phyloP scores from a whole-genome alignment of 2,113 vertebrate species.

The Ictalurus furcatus region DNA sequence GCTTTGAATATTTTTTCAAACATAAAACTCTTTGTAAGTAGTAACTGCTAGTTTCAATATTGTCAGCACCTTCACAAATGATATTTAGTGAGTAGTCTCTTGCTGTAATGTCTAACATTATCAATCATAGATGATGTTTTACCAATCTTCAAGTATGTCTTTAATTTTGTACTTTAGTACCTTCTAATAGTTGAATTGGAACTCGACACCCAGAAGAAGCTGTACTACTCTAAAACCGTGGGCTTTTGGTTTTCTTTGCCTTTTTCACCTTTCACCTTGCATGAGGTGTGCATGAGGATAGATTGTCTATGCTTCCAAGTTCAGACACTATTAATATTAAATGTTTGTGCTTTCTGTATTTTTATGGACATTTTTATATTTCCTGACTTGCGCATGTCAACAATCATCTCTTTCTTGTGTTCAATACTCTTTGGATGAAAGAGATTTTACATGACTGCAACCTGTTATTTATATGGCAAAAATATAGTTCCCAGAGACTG shows the following conservation, averaged over 20 bases:
- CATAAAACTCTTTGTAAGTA: too few relatives aligned
- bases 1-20: background rate
- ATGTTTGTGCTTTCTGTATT: too few relatives aligned
- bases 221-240: background rate
- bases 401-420: background rate
- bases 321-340: too few relatives aligned
- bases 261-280: background rate
- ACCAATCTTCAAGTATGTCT: background rate
- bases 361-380: background rate
- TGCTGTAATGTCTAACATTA: background rate
- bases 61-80: background rate
- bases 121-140: background rate
- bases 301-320: background rate
- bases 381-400: background rate
- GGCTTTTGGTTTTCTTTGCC: background rate
- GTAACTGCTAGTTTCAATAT: too few relatives aligned
- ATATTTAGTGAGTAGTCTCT: background rate
- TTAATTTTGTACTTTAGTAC: background rate
- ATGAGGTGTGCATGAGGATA: background rate
- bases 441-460: background rate
- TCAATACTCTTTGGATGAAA: background rate
- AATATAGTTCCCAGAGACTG: background rate
- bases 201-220: background rate
- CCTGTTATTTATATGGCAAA: background rate
- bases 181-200: background rate